These are phyloP conservation scores for Sinocyclocheilus rhinocerous DNA, from an alignment of 2,113 vertebrate species.

Conservation along the genomic window DNA sequence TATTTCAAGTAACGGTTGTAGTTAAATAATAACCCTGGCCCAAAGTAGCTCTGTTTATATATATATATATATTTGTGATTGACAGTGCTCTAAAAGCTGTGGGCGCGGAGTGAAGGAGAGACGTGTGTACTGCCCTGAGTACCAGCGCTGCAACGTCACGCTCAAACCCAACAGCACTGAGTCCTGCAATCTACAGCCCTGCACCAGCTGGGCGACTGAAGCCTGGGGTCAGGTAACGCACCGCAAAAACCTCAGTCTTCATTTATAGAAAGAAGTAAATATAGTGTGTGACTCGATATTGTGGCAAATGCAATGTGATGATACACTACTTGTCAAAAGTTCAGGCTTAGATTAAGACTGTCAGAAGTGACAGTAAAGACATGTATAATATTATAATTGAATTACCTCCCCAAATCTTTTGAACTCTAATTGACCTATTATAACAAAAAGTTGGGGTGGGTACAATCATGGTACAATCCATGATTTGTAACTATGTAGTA, in stretches of 20 bases:
- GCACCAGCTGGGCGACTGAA: conserved; percentile 65
- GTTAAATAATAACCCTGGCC: too few relatives aligned
- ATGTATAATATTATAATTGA: too few relatives aligned
- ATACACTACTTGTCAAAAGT: not conserved
- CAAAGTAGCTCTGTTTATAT: not conserved
- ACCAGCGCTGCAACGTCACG: conserved; percentile 65
- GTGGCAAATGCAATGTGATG: not conserved
- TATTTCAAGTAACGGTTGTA: too few relatives aligned
- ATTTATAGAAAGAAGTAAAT: not conserved
- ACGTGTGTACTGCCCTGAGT: conserved; percentile 71
- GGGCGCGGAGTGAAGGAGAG: conserved; percentile 70
- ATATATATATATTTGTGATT: not conserved
- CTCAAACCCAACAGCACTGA: conserved; percentile 72
- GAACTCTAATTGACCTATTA: not conserved
- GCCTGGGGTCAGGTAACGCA: conserved; percentile 72
- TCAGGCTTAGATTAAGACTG: not conserved
- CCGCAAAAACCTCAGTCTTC: not conserved
- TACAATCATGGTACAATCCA: not conserved
- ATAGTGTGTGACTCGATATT: not conserved
- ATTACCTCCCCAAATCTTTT: not conserved
- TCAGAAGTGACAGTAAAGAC: too few relatives aligned
- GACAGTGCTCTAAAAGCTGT: conserved; percentile 76
- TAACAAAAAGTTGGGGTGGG: not conserved
- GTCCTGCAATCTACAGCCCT: conserved; percentile 69
- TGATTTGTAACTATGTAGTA: not conserved